These are phyloP conservation scores for Xestobium rufovillosum DNA, from an alignment of 2,888 invertebrate species.

Conservation along the genomic window DNA sequence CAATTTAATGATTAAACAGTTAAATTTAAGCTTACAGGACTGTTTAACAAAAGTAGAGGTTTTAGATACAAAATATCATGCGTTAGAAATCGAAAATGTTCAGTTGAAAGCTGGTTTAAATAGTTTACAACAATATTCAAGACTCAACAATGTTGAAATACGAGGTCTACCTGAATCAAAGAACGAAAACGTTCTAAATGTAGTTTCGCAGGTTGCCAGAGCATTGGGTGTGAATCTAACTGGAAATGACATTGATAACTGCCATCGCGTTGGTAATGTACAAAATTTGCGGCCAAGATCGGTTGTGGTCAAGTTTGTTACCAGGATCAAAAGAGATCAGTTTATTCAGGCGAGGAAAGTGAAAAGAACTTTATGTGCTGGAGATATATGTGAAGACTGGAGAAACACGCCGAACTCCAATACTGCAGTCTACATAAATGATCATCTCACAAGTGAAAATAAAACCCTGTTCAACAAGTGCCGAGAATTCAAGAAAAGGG, in stretches of 20 bases:
- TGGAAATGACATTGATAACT: not conserved
- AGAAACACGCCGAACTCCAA: not conserved
- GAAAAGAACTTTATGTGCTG: not conserved
- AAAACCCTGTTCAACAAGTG: constrained; percentile 1
- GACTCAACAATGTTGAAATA: not conserved
- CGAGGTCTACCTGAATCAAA: not conserved
- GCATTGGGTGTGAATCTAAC: not conserved
- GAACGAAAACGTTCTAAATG: not conserved
- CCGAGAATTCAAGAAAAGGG: not conserved
- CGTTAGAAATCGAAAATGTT: not conserved
- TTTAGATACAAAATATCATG: not conserved
- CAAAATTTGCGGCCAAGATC: not conserved
- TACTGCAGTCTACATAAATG: not conserved
- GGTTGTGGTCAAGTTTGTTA: not conserved
- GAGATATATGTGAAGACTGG: not conserved
- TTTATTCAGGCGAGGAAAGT: not conserved
- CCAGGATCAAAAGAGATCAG: not conserved
- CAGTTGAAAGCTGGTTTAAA: not conserved
- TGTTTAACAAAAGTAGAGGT: constrained; percentile 1
- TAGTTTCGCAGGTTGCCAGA: not conserved
- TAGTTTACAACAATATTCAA: not conserved
- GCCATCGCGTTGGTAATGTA: not conserved
- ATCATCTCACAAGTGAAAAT: not conserved
- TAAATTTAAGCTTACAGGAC: not conserved
- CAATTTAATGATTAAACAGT: not conserved